Evolutionary conservation across 2,888 invertebrate species (phyloP).

Genomic region (Cyaniris semiargus): DNA sequence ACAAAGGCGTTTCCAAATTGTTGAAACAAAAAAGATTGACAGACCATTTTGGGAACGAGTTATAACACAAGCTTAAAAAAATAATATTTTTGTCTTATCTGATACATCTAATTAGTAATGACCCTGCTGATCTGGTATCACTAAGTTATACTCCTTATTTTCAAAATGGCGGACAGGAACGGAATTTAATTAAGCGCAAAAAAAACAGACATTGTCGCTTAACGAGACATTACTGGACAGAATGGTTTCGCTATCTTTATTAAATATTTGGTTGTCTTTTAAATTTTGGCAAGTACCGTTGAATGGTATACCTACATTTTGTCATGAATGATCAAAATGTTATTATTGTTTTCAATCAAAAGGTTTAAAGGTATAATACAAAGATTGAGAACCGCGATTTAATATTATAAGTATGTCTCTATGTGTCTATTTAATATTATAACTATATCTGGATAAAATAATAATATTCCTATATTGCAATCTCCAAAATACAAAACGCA

Average conservation of each 20-base stretch:
- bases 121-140: neutral
- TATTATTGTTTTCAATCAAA: too few species aligned
- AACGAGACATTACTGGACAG: conserved; percentile 20
- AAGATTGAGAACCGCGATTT: neutral
- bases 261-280: conserved; percentile 2
- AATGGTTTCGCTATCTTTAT: conserved; percentile 21
- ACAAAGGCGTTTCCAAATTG: too few species aligned
- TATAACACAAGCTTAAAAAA: too few species aligned
- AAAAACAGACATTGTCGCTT: conserved; percentile 17
- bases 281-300: neutral
- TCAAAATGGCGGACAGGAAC: neutral
- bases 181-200: conserved; percentile 24
- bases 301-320: neutral
- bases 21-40: too few species aligned
- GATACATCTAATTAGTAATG: neutral
- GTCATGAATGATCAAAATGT: neutral
- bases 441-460: too few species aligned
- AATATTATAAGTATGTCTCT: too few species aligned
- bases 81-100: too few species aligned
- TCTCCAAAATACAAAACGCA: neutral
- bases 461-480: too few species aligned
- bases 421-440: too few species aligned
- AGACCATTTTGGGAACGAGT: too few species aligned
- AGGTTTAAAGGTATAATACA: neutral
- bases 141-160: neutral